Evolutionary conservation across 1,140 invertebrate genomes (phyloP).

Genomic region (Conus betulinus): DNA sequence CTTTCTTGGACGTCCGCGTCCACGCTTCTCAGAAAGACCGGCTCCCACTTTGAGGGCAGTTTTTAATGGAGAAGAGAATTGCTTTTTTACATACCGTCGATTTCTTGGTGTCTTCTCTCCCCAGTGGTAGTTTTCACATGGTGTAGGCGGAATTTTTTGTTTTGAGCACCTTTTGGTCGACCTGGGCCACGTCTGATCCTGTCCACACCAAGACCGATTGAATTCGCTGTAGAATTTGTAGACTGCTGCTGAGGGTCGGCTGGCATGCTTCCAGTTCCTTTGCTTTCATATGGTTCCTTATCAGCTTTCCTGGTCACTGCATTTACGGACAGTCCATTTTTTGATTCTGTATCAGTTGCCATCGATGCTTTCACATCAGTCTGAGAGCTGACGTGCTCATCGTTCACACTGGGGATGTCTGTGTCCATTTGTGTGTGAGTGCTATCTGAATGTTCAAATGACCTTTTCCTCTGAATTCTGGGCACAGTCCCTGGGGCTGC

Average conservation of each 20-base stretch:
- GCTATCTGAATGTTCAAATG: not conserved
- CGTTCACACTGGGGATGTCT: not conserved
- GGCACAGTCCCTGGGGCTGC: constrained; percentile 28
- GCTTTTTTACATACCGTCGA: not conserved
- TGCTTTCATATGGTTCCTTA: too few relatives aligned
- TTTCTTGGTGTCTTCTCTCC: too few relatives aligned
- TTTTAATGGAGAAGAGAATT: not conserved
- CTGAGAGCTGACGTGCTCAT: not conserved
- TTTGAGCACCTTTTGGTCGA: not conserved
- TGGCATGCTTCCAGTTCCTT: not conserved
- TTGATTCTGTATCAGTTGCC: not conserved
- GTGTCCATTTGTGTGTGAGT: not conserved
- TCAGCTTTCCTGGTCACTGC: too few relatives aligned
- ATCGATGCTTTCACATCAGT: not conserved
- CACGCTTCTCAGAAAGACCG: not conserved
- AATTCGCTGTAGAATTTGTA: too few relatives aligned
- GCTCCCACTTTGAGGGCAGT: not conserved
- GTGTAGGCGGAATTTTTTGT: not conserved
- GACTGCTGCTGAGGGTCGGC: not conserved
- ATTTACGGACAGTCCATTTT: too few relatives aligned
- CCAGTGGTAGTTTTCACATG: too few relatives aligned
- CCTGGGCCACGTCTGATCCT: not conserved
- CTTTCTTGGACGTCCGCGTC: constrained; percentile 20
- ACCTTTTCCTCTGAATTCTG: not conserved
- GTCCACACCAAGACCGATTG: not conserved